Evolutionary conservation across 23 tunicate genomes (phyloP).

Genomic region (Pegea sp.): DNA sequence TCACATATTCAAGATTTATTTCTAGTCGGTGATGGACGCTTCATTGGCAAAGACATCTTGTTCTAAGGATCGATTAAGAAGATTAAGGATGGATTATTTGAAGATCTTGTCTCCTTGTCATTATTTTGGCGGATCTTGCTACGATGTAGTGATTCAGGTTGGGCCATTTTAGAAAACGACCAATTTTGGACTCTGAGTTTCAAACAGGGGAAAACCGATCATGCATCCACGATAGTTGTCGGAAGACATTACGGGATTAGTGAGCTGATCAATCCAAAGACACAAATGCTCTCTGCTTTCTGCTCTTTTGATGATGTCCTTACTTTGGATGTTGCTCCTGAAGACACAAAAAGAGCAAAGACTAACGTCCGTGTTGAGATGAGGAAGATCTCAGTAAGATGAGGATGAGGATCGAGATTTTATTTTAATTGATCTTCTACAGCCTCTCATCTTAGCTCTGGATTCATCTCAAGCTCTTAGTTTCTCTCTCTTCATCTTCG

Average conservation of each 20-base stretch:
- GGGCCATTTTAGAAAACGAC: neutral
- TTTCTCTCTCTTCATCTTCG: constrained; percentile 61
- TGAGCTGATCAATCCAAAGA: constrained; percentile 64
- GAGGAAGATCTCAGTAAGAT: constrained; percentile 39
- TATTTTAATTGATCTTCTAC: too few relatives aligned
- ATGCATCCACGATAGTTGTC: constrained; percentile 47
- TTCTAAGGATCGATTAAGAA: neutral
- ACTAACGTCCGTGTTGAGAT: constrained; percentile 54
- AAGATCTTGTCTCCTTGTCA: constrained; percentile 48
- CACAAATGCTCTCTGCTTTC: constrained; percentile 57
- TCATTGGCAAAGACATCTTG: neutral
- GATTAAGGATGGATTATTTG: constrained; percentile 42
- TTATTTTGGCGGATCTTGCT: constrained; percentile 64
- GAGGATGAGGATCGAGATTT: too few relatives aligned
- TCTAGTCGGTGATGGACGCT: neutral
- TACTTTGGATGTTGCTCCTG: constrained; percentile 52
- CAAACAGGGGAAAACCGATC: constrained; percentile 23
- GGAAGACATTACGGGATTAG: constrained; percentile 85
- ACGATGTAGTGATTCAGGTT: constrained; percentile 55
- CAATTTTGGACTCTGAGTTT: constrained; percentile 1
- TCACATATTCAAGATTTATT: neutral
- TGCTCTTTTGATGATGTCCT: constrained; percentile 26
- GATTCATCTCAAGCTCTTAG: constrained; percentile 39
- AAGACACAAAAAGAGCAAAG: constrained; percentile 19
- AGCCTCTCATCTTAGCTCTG: constrained; percentile 64